Percentiles rank a stretch among this genome's conserved stretches.
These are phyloP conservation scores for Molossus alvarezi DNA, from an alignment of 2,797 vertebrate species.

Conservation along the genomic window DNA sequence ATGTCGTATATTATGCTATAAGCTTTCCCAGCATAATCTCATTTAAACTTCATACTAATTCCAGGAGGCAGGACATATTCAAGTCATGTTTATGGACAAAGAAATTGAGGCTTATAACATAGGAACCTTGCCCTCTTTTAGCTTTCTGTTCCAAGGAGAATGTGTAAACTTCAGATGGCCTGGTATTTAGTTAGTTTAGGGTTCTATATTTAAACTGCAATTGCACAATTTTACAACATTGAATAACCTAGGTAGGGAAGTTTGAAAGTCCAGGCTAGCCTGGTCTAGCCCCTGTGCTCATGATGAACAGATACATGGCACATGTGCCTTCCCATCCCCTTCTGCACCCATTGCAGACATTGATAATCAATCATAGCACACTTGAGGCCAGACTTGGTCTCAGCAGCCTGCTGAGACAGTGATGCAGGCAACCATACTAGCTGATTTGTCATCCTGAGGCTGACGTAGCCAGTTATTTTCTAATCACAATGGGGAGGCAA, in stretches of 20 bases:
- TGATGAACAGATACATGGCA: not conserved
- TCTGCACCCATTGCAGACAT: not conserved
- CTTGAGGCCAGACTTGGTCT: not conserved
- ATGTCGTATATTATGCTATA: slow-evolving; percentile 9
- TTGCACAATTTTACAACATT: not conserved
- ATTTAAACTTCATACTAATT: slow-evolving; percentile 53
- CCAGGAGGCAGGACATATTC: slow-evolving; percentile 36
- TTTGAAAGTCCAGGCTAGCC: not conserved
- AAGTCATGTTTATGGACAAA: slow-evolving; percentile 16
- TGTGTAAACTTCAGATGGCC: not conserved
- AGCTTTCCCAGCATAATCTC: slow-evolving; percentile 18
- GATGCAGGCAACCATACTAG: not conserved
- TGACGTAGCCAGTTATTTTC: not conserved
- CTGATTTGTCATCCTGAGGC: not conserved
- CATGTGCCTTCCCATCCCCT: too few relatives aligned
- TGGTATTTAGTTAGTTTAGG: not conserved
- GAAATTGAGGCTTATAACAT: slow-evolving; percentile 18
- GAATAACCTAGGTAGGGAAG: not conserved
- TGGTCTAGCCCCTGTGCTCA: not conserved
- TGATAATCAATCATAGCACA: not conserved
- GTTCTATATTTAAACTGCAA: slow-evolving; percentile 4
- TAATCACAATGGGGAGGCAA: not conserved
- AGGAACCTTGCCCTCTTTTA: not conserved
- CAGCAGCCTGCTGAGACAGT: not conserved
- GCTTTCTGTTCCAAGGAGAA: not conserved